phyloP scores from a whole-genome alignment of 1,140 invertebrate species.

The Papilio polyxenes region DNA sequence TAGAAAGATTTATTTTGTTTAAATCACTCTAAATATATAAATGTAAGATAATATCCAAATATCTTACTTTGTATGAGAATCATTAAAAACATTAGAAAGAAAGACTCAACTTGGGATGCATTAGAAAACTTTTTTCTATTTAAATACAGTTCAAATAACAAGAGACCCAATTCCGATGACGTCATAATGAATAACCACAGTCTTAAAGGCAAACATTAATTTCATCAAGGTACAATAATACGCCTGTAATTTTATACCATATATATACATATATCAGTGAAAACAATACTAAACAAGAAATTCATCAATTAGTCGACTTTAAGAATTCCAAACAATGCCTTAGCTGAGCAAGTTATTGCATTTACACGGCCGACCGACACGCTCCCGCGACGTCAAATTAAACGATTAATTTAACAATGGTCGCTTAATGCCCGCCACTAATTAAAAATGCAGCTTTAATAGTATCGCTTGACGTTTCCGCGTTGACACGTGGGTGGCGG shows the following conservation, averaged over 20 bases:
- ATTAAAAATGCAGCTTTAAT: conserved; percentile 43
- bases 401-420: conserved; percentile 45
- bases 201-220: no score
- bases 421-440: conserved; percentile 41
- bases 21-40: no score
- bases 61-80: no score
- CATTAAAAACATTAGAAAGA: no score
- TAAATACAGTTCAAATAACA: no score
- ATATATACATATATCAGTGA: neutral
- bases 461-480: conserved; percentile 15
- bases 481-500: conserved; percentile 41
- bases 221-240: no score
- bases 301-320: conserved; percentile 22
- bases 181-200: no score
- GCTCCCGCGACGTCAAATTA: conserved; percentile 45
- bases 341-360: conserved; percentile 35
- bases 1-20: no score
- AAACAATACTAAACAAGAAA: conserved; percentile 4
- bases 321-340: conserved; percentile 40
- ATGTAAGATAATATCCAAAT: no score
- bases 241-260: neutral
- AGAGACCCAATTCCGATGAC: no score
- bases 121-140: no score
- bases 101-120: no score
- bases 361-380: conserved; percentile 44